phyloP scores from a whole-genome alignment of 2,888 invertebrate genomes.

The Corythucha ciliata region DNA sequence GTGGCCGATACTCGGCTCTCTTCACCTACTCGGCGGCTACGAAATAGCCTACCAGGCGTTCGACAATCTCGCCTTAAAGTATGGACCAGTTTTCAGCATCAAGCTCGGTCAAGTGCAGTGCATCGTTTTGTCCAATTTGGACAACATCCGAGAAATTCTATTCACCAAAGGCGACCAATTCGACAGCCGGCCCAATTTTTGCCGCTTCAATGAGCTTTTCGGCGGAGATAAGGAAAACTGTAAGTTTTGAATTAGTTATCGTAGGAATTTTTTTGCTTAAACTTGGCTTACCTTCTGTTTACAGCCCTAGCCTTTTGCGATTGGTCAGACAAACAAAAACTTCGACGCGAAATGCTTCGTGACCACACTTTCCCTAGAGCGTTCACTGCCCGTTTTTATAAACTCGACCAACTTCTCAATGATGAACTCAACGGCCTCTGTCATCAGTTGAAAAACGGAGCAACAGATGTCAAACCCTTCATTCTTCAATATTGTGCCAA shows the following conservation, averaged over 20 bases:
- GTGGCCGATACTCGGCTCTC: slow-evolving; percentile 50
- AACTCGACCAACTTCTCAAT: slow-evolving; percentile 46
- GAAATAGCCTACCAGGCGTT: slow-evolving; percentile 54
- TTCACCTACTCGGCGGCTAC: slow-evolving; percentile 49
- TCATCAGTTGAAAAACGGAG: slow-evolving; percentile 35
- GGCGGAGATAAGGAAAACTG: slow-evolving; percentile 57
- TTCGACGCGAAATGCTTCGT: slow-evolving; percentile 50
- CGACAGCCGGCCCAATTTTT: slow-evolving; percentile 55
- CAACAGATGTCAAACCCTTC: slow-evolving; percentile 51
- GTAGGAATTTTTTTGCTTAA: neutral
- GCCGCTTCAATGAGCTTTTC: slow-evolving; percentile 53
- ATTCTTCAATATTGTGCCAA: slow-evolving; percentile 68
- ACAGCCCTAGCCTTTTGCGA: slow-evolving; percentile 60
- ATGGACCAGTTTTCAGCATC: slow-evolving; percentile 49
- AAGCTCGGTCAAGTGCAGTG: slow-evolving; percentile 49
- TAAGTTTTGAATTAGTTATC: slow-evolving; percentile 43
- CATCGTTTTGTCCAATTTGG: slow-evolving; percentile 50
- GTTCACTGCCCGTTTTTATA: slow-evolving; percentile 47
- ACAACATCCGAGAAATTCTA: slow-evolving; percentile 51
- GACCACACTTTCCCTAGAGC: slow-evolving; percentile 51
- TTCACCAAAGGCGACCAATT: slow-evolving; percentile 51
- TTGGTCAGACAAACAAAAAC: slow-evolving; percentile 55
- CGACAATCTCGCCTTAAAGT: slow-evolving; percentile 45
- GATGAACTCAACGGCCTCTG: slow-evolving; percentile 42
- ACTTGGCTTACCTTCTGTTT: slow-evolving; percentile 31